Base-by-base conservation (phyloP, 2,113 vertebrate genomes). In the Shinisaurus crocodilurus region DNA sequence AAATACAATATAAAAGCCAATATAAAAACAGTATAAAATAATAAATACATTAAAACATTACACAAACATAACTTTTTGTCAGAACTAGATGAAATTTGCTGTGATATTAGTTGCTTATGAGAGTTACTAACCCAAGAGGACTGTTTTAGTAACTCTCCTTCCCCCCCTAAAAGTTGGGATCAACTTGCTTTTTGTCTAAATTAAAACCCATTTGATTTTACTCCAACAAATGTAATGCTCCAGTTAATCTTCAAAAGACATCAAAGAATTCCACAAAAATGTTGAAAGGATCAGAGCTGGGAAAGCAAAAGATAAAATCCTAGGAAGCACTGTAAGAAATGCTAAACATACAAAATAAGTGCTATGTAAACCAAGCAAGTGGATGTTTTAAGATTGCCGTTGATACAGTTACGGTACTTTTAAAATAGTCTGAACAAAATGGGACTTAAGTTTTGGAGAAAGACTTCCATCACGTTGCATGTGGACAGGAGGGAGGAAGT, bases 231-330 rank as follows among this genome's bases (percentile, higher is more conserved):
- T 50, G 77, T 16, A 27, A 79, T 88, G 16, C 85, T 94, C 57
- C 83, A 90, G 69, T 87, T 91, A 92, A 87, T 88, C 50, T 82
- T 89, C 77, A 82, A 16, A 50, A 69, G 27, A 69, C 25, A 69
- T 32, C 32, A 45, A 69, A 32, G 6, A 63, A 65, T 65, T 63
- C 81, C 81, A 83, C 57, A 76, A 77, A 25, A 27, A 90, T 54
- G 1, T 34, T 79, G 43, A 2, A 69, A 69, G 69, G 32, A 20
- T 72, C 43, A 0, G 43, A 2, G 50, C 57, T 89, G 87, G 91
- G 86, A 83, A 83, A 67, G 60, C 40, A 69, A 45, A 69, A 67
- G 82, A 67, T 84, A 67, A 84, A 67, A 84, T 65, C 23, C 1
- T 86, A 70, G 67, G 88, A 91, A 10, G 2, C 48, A 74, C 2